A percentile compares a stretch with the other conserved stretches of the same genome.
phyloP scores from a whole-genome alignment of 2,113 vertebrate species.

The Thermophis baileyi region DNA sequence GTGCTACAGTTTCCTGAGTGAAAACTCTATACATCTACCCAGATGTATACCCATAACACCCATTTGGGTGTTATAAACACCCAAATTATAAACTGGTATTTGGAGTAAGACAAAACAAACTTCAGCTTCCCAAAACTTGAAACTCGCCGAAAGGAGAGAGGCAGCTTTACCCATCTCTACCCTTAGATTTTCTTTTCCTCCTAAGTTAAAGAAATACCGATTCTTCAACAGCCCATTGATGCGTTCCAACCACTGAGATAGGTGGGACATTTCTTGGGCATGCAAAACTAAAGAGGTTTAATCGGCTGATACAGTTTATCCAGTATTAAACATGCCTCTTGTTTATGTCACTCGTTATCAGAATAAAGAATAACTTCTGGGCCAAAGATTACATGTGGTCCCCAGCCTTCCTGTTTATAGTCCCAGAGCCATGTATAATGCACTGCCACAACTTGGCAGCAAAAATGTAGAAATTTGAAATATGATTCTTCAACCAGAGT shows the following conservation, averaged over 20 bases:
- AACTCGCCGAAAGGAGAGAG: neutral
- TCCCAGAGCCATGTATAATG: neutral
- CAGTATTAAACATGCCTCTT: neutral
- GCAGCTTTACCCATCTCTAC: neutral
- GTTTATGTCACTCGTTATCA: neutral
- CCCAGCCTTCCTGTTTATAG: neutral
- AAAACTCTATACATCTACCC: neutral
- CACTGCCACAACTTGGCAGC: neutral
- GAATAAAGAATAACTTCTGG: neutral
- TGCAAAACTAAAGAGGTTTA: neutral
- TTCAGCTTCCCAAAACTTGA: neutral
- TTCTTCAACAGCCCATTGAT: neutral
- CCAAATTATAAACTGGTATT: neutral
- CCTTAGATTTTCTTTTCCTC: neutral
- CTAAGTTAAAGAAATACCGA: neutral
- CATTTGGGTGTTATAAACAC: too few species aligned
- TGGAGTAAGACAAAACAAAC: neutral
- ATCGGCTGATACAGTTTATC: neutral
- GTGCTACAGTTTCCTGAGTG: neutral
- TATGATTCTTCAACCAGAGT: neutral
- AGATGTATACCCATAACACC: too few species aligned
- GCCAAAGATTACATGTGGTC: neutral
- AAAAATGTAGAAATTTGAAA: neutral
- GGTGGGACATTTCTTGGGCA: neutral
- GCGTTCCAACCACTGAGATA: neutral